phyloP scores from a whole-genome alignment of 2,797 vertebrate genomes.

The Leptatherina wallacei region DNA sequence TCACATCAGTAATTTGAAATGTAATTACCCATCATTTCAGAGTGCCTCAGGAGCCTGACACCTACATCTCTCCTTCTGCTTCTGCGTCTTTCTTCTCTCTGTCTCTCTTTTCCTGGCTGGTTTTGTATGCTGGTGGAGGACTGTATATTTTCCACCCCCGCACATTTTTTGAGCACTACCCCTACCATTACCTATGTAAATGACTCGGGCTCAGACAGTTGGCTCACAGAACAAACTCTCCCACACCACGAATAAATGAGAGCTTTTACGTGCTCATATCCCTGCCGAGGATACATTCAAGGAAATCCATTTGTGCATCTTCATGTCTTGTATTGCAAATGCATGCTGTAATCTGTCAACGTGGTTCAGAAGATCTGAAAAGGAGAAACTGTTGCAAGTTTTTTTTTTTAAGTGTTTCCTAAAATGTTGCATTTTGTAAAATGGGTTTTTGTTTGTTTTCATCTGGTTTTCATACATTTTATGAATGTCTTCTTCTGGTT shows the following conservation, averaged over 20 bases:
- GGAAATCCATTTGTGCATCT: slow-evolving; percentile 24
- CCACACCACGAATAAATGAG: slow-evolving; percentile 57
- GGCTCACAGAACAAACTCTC: slow-evolving; percentile 62
- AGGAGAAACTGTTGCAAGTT: background rate
- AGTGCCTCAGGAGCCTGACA: slow-evolving; percentile 75
- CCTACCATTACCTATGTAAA: slow-evolving; percentile 82
- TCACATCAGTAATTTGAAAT: slow-evolving; percentile 77
- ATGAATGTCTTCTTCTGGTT: too few relatives aligned
- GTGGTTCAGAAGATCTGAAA: background rate
- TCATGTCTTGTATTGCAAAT: background rate
- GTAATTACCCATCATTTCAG: slow-evolving; percentile 79
- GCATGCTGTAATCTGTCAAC: background rate
- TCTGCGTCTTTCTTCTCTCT: slow-evolving; percentile 36
- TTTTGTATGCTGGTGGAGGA: slow-evolving; percentile 66
- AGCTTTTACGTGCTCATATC: slow-evolving; percentile 51
- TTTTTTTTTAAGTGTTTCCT: too few relatives aligned
- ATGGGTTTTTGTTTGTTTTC: too few relatives aligned
- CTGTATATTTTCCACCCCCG: slow-evolving; percentile 76
- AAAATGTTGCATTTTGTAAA: too few relatives aligned
- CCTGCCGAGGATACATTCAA: slow-evolving; percentile 20
- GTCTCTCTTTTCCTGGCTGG: slow-evolving; percentile 51
- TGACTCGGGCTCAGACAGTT: slow-evolving; percentile 69
- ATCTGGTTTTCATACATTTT: too few relatives aligned
- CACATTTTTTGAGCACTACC: slow-evolving; percentile 73
- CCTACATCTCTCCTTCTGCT: slow-evolving; percentile 64